Evolutionary conservation across 2,113 vertebrate genomes (phyloP).

Genomic region (Chinchilla lanigera): DNA sequence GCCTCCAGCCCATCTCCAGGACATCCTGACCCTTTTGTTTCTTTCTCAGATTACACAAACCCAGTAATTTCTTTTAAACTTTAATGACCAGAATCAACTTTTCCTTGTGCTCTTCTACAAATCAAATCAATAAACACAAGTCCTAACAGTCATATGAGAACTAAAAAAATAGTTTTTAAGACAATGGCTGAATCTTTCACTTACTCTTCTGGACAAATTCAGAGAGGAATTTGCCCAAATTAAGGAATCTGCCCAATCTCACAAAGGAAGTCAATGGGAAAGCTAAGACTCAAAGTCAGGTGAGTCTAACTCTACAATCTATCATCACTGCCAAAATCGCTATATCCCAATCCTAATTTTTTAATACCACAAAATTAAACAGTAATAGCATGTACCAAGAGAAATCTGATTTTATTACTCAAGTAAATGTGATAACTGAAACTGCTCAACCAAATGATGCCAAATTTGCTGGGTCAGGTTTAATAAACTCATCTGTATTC

Average conservation of each 20-base stretch:
- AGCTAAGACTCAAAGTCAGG: neutral
- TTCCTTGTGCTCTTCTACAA: slow-evolving; percentile 9
- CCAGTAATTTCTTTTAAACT: slow-evolving; percentile 53
- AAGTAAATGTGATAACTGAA: neutral
- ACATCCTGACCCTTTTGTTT: neutral
- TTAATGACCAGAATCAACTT: slow-evolving; percentile 46
- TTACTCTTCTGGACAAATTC: neutral
- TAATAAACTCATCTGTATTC: slow-evolving; percentile 26
- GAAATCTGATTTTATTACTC: slow-evolving; percentile 30
- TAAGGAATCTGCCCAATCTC: neutral
- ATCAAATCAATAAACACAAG: slow-evolving; percentile 38
- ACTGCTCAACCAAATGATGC: neutral
- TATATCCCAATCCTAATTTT: neutral
- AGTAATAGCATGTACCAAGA: neutral
- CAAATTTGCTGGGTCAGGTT: slow-evolving; percentile 8
- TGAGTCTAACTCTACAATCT: neutral
- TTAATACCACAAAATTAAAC: neutral
- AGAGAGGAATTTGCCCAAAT: neutral
- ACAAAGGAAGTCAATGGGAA: neutral
- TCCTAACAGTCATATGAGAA: neutral
- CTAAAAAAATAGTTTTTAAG: slow-evolving; percentile 1
- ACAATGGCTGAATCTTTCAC: neutral
- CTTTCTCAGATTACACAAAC: slow-evolving; percentile 36
- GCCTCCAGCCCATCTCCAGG: neutral
- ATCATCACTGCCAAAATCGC: neutral